Conservation (phyloP, 2,888 invertebrate genomes). For the Phengaris arion region DNA sequence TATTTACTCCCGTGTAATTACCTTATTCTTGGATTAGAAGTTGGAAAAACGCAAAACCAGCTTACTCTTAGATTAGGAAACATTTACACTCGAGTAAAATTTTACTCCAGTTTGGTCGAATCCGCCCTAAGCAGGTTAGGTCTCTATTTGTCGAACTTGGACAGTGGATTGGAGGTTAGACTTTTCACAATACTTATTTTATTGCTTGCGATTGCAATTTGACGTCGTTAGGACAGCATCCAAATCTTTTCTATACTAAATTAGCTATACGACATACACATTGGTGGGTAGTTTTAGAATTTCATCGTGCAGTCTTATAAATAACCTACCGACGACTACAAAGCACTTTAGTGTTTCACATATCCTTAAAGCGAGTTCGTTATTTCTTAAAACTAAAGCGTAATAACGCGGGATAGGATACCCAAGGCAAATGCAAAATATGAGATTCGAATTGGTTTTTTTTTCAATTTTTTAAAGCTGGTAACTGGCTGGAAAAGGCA, state of each 20-base stretch:
- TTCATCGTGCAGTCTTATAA: slow-evolving; percentile 30
- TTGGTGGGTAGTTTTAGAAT: slow-evolving; percentile 26
- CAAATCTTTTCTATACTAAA: neutral
- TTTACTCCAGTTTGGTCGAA: too few relatives aligned
- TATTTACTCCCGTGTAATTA: too few relatives aligned
- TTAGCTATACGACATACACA: slow-evolving; percentile 4
- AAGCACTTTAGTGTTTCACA: slow-evolving; percentile 31
- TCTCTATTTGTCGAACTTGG: too few relatives aligned
- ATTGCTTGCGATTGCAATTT: too few relatives aligned
- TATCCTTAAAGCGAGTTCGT: slow-evolving; percentile 17
- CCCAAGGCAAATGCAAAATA: slow-evolving; percentile 31
- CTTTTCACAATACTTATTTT: too few relatives aligned
- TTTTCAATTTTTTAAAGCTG: slow-evolving; percentile 13
- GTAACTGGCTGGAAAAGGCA: neutral
- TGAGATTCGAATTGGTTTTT: slow-evolving; percentile 29
- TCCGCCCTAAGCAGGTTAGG: too few relatives aligned
- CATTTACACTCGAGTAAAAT: too few relatives aligned
- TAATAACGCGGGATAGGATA: slow-evolving; percentile 26
- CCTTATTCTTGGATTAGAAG: too few relatives aligned
- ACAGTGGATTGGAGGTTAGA: too few relatives aligned
- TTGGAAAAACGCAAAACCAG: too few relatives aligned
- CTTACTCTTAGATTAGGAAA: too few relatives aligned
- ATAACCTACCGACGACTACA: slow-evolving; percentile 23
- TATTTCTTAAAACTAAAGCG: slow-evolving; percentile 28
- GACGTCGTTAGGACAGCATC: too few relatives aligned